phyloP scores from a whole-genome alignment of 1,140 invertebrate genomes.

The Cotesia vestalis region DNA sequence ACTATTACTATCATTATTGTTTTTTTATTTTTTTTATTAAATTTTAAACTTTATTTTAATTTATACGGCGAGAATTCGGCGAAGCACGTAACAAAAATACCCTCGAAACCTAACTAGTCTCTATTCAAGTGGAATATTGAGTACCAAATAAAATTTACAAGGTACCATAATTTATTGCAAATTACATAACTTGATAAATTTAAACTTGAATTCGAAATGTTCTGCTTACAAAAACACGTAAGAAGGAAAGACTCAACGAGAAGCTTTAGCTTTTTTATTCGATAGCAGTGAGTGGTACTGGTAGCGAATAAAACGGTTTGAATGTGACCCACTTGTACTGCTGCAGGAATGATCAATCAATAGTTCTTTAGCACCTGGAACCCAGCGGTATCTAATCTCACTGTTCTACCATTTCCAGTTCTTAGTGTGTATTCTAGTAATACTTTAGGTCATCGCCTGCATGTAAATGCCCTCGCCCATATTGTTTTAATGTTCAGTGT shows the following conservation, averaged over 20 bases:
- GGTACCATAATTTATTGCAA: background rate
- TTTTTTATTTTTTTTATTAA: too few relatives aligned
- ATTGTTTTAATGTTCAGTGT: conserved; percentile 18
- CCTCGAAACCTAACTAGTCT: too few relatives aligned
- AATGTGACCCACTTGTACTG: conserved; percentile 45
- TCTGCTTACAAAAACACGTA: too few relatives aligned
- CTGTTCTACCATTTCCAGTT: conserved; percentile 30
- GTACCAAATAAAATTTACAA: background rate
- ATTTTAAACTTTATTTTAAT: too few relatives aligned
- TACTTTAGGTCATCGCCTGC: conserved; percentile 23
- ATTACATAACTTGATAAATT: too few relatives aligned
- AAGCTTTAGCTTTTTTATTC: too few relatives aligned
- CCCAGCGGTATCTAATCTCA: background rate
- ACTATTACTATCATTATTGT: too few relatives aligned
- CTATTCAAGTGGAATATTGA: conserved; percentile 12
- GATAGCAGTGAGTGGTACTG: background rate
- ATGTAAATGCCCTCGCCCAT: conserved; percentile 25
- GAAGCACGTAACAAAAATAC: too few relatives aligned
- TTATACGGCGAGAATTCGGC: too few relatives aligned
- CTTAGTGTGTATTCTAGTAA: conserved; percentile 31
- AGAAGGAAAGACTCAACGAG: too few relatives aligned
- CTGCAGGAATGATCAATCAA: conserved; percentile 47
- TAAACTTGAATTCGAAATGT: too few relatives aligned
- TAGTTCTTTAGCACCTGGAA: conserved; percentile 41
- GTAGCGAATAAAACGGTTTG: conserved; percentile 20